Percentiles rank a stretch among this genome's conserved stretches.
Evolutionary conservation across 2,888 invertebrate species (phyloP).

Genomic region (Buathra laborator): DNA sequence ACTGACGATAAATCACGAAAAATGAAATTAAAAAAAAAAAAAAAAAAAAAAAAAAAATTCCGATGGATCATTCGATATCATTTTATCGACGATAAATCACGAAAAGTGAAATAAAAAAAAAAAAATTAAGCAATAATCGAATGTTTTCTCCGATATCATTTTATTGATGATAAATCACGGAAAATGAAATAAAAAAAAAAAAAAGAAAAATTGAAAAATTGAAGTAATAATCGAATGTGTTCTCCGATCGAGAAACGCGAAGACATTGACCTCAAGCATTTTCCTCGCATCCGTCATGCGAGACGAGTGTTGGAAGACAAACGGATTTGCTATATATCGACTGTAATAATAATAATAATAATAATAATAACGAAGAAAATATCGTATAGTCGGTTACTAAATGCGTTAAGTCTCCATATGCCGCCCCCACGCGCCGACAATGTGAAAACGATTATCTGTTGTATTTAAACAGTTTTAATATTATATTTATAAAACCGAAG

Average conservation of each 20-base stretch:
- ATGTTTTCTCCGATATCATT: too few species aligned
- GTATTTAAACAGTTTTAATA: conserved; percentile 61
- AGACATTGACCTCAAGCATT: conserved; percentile 58
- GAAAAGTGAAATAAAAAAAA: neutral
- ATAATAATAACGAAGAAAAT: conserved; percentile 32
- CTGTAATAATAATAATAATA: conserved; percentile 20
- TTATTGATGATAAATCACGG: neutral
- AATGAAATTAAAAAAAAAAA: too few species aligned
- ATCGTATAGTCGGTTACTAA: conserved; percentile 33
- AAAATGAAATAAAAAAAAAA: neutral
- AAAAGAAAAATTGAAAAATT: too few species aligned
- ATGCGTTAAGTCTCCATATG: conserved; percentile 39
- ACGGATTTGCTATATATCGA: conserved; percentile 38
- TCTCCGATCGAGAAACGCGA: neutral
- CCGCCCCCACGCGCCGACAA: conserved; percentile 33
- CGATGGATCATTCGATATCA: too few species aligned
- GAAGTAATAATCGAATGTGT: too few species aligned
- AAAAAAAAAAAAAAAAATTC: too few species aligned
- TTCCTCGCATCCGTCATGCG: conserved; percentile 35
- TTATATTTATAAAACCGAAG: conserved; percentile 49
- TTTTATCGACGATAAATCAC: too few species aligned
- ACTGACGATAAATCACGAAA: too few species aligned
- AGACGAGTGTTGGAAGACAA: conserved; percentile 16
- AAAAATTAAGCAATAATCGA: too few species aligned
- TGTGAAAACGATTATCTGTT: conserved; percentile 55